Percentiles rank a stretch among this genome's conserved stretches.
Conservation (phyloP, 1,140 invertebrate species). For the Hyles vespertilio region DNA sequence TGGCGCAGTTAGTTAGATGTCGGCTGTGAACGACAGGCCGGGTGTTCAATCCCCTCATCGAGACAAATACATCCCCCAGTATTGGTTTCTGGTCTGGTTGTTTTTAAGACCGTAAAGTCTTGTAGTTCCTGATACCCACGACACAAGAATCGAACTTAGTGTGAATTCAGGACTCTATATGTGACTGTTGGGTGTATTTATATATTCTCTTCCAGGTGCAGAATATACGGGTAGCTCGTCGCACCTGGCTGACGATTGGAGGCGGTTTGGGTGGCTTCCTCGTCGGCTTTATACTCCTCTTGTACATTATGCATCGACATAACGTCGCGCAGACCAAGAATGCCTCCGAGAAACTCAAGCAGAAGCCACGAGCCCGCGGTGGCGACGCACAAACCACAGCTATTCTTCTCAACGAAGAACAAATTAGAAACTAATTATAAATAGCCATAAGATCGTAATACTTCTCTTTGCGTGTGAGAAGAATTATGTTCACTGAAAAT, state of each 20-base stretch:
- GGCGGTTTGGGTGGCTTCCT: conserved; percentile 65
- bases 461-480: too few relatives aligned
- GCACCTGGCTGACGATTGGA: conserved; percentile 66
- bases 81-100: too few relatives aligned
- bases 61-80: too few relatives aligned
- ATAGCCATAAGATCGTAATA: background rate
- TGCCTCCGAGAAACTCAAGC: conserved; percentile 43
- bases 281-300: conserved; percentile 60
- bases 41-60: too few relatives aligned
- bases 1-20: too few relatives aligned
- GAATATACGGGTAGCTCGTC: conserved; percentile 41
- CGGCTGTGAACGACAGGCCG: too few relatives aligned
- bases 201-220: conserved; percentile 42
- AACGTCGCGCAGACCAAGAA: conserved; percentile 67
- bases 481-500: too few relatives aligned
- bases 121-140: too few relatives aligned
- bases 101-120: too few relatives aligned
- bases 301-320: conserved; percentile 68
- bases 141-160: too few relatives aligned
- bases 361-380: conserved; percentile 26
- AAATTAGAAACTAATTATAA: background rate
- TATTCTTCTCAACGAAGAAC: conserved; percentile 41
- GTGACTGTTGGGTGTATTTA: too few relatives aligned
- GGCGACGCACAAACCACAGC: conserved; percentile 39
- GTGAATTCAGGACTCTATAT: too few relatives aligned